Evolutionary conservation across 1,140 invertebrate genomes (phyloP).

Genomic region (Drosophila cardini): DNA sequence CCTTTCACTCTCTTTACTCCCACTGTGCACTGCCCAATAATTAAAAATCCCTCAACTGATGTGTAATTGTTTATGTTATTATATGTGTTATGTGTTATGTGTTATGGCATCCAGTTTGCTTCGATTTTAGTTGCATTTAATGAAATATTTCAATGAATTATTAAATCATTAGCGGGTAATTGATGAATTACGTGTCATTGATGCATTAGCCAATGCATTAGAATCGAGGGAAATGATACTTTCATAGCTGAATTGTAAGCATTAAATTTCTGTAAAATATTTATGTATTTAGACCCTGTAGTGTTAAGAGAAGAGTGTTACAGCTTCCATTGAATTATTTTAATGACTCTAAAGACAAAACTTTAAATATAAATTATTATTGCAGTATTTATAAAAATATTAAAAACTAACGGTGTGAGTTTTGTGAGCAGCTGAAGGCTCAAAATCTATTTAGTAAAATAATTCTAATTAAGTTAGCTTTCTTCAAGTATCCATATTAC

Average conservation of each 20-base stretch:
- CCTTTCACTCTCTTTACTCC: background rate
- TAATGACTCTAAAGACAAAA: too few species aligned
- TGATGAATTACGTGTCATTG: conserved; percentile 9
- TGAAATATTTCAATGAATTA: conserved; percentile 12
- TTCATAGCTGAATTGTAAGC: too few species aligned
- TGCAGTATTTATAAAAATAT: too few species aligned
- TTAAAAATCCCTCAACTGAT: conserved; percentile 24
- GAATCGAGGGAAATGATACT: background rate
- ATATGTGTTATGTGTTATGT: too few species aligned
- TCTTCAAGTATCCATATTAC: too few species aligned
- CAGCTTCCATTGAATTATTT: too few species aligned
- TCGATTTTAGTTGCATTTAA: background rate
- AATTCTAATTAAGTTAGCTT: too few species aligned
- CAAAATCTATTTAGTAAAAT: too few species aligned
- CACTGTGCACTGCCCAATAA: conserved; percentile 6
- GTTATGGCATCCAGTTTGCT: conserved; percentile 4
- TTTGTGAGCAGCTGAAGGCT: too few species aligned
- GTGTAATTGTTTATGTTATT: conserved; percentile 21
- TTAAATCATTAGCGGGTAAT: conserved; percentile 17
- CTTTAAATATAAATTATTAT: too few species aligned
- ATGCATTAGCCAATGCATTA: background rate
- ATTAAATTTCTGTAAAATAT: background rate
- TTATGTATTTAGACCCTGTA: background rate
- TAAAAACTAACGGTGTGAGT: too few species aligned
- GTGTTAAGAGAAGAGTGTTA: too few species aligned